phyloP scores from a whole-genome alignment of 2,113 vertebrate genomes.

The Xenopus laevis region DNA sequence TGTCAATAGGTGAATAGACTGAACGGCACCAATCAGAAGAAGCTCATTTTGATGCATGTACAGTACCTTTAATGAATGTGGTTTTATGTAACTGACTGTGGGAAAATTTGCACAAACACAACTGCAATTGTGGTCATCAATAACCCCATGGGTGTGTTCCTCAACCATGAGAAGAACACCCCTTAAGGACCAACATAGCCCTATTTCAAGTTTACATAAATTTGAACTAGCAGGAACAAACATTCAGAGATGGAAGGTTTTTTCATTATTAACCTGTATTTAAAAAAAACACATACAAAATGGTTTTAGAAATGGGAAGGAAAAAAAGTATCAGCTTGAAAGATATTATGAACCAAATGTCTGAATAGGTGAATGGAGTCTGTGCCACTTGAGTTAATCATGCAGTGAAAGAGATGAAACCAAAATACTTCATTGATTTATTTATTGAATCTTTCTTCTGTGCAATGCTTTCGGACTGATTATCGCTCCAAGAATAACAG shows the following conservation, averaged over 20 bases:
- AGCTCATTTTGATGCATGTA: no score
- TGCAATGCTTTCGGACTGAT: constrained; percentile 37
- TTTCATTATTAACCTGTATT: constrained; percentile 35
- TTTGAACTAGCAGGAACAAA: constrained; percentile 24
- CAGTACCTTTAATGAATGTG: no score
- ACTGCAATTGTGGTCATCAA: no score
- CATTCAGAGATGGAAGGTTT: constrained; percentile 33
- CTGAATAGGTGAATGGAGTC: constrained; percentile 38
- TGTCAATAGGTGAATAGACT: no score
- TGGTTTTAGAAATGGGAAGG: constrained; percentile 34
- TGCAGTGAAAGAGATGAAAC: constrained; percentile 41
- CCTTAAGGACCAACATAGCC: not conserved
- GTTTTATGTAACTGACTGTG: no score
- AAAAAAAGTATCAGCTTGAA: constrained; percentile 24
- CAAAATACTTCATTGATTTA: constrained; percentile 45
- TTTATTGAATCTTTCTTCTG: constrained; percentile 45
- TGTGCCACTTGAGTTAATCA: constrained; percentile 43
- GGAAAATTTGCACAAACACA: no score
- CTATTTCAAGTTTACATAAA: constrained; percentile 5
- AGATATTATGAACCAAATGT: constrained; percentile 40
- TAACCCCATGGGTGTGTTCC: no score
- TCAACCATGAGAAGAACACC: no score
- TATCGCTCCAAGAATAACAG: constrained; percentile 39
- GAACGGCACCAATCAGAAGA: no score
- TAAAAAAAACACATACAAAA: constrained; percentile 45